Evolutionary conservation across 2,797 vertebrate genomes (phyloP).

Genomic region (Urophycis tenuis): DNA sequence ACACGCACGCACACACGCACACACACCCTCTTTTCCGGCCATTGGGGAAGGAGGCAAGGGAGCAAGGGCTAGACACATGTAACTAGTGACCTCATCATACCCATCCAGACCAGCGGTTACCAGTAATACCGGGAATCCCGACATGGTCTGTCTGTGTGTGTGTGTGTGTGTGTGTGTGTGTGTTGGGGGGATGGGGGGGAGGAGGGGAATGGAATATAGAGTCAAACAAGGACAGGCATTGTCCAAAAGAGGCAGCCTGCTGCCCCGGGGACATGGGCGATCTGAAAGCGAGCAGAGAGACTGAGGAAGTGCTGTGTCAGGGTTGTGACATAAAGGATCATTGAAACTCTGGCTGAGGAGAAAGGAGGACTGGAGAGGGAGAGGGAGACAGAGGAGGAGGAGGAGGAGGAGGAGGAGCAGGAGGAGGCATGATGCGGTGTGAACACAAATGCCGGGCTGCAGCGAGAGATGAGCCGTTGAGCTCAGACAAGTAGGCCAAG

Average conservation of each 20-base stretch:
- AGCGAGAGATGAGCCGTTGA: constrained; percentile 12
- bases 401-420: not conserved
- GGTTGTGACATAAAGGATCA: constrained; percentile 61
- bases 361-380: constrained; percentile 16
- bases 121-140: constrained; percentile 71
- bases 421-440: not conserved
- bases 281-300: constrained; percentile 54
- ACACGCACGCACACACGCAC: not conserved
- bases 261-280: constrained; percentile 44
- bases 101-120: constrained; percentile 64
- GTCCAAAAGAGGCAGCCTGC: constrained; percentile 60
- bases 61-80: constrained; percentile 54
- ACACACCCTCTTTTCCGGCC: constrained; percentile 12
- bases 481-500: constrained; percentile 45
- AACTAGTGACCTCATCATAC: constrained; percentile 67
- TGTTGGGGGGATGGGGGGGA: not conserved
- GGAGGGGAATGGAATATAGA: constrained; percentile 39
- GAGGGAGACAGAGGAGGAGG: constrained; percentile 11
- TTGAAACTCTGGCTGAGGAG: constrained; percentile 49
- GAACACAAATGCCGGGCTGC: not conserved
- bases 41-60: constrained; percentile 10
- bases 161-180: not conserved
- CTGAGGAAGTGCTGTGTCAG: constrained; percentile 66
- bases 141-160: constrained; percentile 39
- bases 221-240: constrained; percentile 71